Percentiles rank a stretch among this genome's conserved stretches.
Conservation (phyloP, 2,113 vertebrate genomes). For the Podarcis raffonei region DNA sequence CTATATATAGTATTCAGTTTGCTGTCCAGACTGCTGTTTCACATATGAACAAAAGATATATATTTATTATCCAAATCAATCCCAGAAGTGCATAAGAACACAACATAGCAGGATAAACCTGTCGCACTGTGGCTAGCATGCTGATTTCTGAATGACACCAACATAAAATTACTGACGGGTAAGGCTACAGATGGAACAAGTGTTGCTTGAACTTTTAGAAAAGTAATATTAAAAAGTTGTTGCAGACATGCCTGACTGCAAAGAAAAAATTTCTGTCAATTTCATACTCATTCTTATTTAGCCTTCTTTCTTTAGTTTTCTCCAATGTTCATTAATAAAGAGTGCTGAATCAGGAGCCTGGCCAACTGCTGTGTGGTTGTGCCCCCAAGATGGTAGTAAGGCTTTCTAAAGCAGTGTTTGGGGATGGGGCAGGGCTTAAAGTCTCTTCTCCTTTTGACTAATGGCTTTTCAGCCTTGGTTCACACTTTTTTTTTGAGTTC, state of each 20-base stretch:
- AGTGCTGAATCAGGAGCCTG: not conserved
- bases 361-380: not conserved
- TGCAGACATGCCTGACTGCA: not conserved
- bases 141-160: not conserved
- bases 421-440: slow-evolving; percentile 12
- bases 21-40: slow-evolving; percentile 43
- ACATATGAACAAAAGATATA: slow-evolving; percentile 20
- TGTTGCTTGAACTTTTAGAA: not conserved
- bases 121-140: slow-evolving; percentile 7
- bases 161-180: slow-evolving; percentile 1
- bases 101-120: not conserved
- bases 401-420: not conserved
- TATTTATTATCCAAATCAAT: not conserved
- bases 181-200: not conserved
- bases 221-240: not conserved
- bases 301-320: not conserved
- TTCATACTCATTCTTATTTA: not conserved
- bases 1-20: slow-evolving; percentile 47
- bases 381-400: not conserved
- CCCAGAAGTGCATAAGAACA: not conserved
- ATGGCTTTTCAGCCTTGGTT: slow-evolving; percentile 53
- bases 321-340: not conserved
- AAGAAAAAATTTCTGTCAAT: not conserved
- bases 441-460: slow-evolving; percentile 43
- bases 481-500: slow-evolving; percentile 47